Percentiles rank a stretch among this genome's conserved stretches.
Evolutionary conservation across 2,797 vertebrate species (phyloP).

Genomic region (Cossypha dichroa): DNA sequence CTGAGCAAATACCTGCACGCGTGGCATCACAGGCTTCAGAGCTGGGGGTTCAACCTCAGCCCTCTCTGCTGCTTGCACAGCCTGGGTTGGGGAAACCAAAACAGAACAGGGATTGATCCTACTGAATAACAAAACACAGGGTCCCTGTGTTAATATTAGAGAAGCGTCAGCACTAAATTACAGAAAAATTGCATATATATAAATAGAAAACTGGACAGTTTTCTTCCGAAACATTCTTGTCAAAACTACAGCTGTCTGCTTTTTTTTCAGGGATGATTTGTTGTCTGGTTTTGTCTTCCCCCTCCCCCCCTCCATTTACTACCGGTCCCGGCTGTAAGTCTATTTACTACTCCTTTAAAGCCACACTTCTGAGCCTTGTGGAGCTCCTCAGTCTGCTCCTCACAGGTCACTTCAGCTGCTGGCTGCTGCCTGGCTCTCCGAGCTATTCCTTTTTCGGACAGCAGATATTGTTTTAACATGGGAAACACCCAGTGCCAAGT

Average conservation of each 20-base stretch:
- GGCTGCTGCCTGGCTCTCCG: not conserved
- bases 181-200: not conserved
- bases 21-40: not conserved
- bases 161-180: not conserved
- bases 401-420: not conserved
- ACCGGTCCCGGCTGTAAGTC: not conserved
- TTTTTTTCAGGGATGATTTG: not conserved
- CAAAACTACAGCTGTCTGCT: not conserved
- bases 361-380: not conserved
- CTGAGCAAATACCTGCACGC: slow-evolving; percentile 4
- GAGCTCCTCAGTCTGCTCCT: not conserved
- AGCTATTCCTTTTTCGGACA: slow-evolving; percentile 2
- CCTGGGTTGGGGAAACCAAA: fast-evolving
- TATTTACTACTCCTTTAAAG: not conserved
- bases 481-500: not conserved
- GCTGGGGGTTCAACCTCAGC: fast-evolving
- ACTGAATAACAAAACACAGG: fast-evolving
- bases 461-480: not conserved
- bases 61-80: not conserved
- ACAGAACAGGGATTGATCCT: not conserved
- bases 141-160: not conserved
- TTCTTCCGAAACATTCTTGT: not conserved
- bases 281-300: not conserved
- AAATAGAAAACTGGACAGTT: not conserved
- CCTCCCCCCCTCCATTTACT: not conserved